Conservation (phyloP, 2,888 invertebrate genomes). For the Lissocephala sabroskyi region DNA sequence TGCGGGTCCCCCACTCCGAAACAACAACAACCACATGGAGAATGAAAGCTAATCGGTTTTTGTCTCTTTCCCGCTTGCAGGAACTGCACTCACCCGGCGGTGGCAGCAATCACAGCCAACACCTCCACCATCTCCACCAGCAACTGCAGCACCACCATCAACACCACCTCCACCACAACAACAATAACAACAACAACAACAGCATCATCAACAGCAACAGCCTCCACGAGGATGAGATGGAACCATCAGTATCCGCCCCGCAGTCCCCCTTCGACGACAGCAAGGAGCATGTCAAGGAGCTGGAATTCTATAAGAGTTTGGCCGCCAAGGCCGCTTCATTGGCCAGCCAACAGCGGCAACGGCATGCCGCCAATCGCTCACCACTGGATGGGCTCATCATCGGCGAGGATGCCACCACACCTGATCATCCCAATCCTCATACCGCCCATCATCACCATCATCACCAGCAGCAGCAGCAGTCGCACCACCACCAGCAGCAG, state of each 20-base stretch:
- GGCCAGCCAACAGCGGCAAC: conserved; percentile 50
- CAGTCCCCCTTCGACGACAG: conserved; percentile 53
- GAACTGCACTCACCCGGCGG: conserved; percentile 66
- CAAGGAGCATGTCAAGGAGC: conserved; percentile 68
- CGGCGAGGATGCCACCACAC: conserved; percentile 21
- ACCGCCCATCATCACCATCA: conserved; percentile 25
- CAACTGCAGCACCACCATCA: conserved; percentile 22
- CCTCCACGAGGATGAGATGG: conserved; percentile 49
- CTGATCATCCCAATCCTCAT: too few relatives aligned
- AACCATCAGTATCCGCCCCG: conserved; percentile 32
- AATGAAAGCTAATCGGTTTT: conserved; percentile 18
- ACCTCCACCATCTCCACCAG: too few relatives aligned
- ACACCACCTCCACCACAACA: conserved; percentile 25
- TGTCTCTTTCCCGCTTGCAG: conserved; percentile 52
- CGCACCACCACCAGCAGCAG: conserved; percentile 46
- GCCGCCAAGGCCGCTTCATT: conserved; percentile 66
- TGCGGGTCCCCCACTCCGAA: background rate
- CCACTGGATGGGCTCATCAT: too few relatives aligned
- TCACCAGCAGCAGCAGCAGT: too few relatives aligned
- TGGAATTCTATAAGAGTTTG: conserved; percentile 70
- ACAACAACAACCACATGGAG: too few relatives aligned
- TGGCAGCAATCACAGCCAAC: conserved; percentile 27
- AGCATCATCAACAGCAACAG: too few relatives aligned
- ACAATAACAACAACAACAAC: conserved; percentile 19
- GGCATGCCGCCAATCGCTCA: too few relatives aligned